phyloP scores from a whole-genome alignment of 2,888 invertebrate species.

The Phymatocera aterrima region DNA sequence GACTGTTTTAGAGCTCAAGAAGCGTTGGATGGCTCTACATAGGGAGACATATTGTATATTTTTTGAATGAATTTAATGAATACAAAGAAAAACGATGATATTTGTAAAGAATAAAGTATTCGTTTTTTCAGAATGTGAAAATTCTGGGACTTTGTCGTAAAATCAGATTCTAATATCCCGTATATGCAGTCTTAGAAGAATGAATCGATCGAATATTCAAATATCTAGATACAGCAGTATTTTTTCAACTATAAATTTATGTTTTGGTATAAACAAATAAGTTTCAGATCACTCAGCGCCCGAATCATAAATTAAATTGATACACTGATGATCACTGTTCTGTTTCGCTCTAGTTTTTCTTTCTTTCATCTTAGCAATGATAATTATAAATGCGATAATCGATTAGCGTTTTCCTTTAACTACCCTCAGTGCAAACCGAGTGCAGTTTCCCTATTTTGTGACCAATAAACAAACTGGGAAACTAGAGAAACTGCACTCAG shows the following conservation, averaged over 20 bases:
- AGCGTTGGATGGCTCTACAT: constrained; percentile 56
- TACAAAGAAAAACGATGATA: background rate
- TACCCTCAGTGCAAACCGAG: too few species aligned
- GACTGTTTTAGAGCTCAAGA: constrained; percentile 91
- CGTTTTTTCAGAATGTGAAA: background rate
- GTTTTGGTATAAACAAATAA: background rate
- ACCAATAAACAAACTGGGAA: too few species aligned
- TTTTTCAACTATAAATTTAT: background rate
- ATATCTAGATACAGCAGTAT: too few species aligned
- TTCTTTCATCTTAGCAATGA: background rate
- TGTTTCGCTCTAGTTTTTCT: background rate
- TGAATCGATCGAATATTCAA: too few species aligned
- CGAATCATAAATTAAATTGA: background rate
- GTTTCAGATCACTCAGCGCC: background rate
- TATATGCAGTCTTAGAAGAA: too few species aligned
- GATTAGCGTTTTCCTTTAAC: too few species aligned
- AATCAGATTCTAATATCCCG: too few species aligned
- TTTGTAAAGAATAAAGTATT: background rate
- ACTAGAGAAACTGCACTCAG: too few species aligned
- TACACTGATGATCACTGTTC: background rate
- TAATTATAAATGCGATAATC: too few species aligned
- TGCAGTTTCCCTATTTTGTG: too few species aligned
- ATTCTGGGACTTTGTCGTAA: too few species aligned
- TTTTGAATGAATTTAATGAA: background rate
- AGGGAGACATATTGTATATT: background rate